These are phyloP conservation scores for Philereme vetulata DNA, from an alignment of 2,888 invertebrate genomes.

Conservation along the genomic window DNA sequence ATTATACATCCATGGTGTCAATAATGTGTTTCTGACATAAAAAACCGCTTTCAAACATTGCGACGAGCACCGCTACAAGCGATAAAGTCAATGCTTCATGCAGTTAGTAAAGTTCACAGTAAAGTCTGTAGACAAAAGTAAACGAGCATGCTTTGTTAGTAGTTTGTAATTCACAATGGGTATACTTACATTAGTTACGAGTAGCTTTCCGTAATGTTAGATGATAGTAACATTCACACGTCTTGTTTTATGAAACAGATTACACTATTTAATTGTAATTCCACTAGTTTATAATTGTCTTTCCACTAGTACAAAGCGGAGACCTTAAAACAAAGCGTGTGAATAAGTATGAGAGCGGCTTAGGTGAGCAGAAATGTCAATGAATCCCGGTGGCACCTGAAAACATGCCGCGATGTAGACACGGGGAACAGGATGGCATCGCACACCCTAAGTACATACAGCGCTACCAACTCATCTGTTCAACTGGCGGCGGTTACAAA, in stretches of 20 bases:
- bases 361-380: constrained; percentile 18
- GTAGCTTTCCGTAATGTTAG: constrained; percentile 1
- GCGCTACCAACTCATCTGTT: too few relatives aligned
- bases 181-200: constrained; percentile 7
- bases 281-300: too few relatives aligned
- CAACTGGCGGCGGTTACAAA: too few relatives aligned
- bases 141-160: not conserved
- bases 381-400: constrained; percentile 11
- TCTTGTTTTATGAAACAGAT: constrained; percentile 2
- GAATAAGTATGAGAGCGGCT: constrained; percentile 2
- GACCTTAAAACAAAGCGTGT: not conserved
- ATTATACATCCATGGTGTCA: too few relatives aligned
- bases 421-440: not conserved
- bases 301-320: not conserved
- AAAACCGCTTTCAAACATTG: too few relatives aligned
- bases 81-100: not conserved
- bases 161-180: not conserved
- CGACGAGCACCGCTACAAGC: too few relatives aligned
- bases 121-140: too few relatives aligned
- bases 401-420: constrained; percentile 7
- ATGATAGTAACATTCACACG: constrained; percentile 7
- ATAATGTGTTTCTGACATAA: too few relatives aligned
- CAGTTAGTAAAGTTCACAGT: too few relatives aligned
- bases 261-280: too few relatives aligned
- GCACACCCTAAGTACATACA: too few relatives aligned